Conservation (phyloP, 2,888 invertebrate genomes). For the Hemithea aestivaria region DNA sequence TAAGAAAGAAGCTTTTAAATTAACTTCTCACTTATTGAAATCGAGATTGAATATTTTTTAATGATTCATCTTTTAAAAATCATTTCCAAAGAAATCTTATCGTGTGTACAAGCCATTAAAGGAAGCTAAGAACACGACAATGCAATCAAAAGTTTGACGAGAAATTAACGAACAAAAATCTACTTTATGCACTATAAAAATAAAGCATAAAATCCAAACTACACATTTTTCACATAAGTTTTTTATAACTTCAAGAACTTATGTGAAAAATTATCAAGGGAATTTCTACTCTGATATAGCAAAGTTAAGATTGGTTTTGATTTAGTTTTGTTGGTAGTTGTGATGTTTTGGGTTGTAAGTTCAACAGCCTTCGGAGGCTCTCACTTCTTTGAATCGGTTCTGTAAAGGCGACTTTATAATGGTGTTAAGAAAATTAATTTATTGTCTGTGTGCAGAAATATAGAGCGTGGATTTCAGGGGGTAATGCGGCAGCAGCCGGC, state of each 20-base stretch:
- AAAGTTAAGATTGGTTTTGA: slow-evolving; percentile 8
- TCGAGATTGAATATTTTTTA: too few relatives aligned
- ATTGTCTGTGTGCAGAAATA: too few relatives aligned
- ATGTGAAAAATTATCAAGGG: too few relatives aligned
- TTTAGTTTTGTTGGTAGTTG: slow-evolving; percentile 6
- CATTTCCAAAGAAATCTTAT: background rate
- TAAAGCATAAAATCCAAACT: background rate
- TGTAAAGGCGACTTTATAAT: slow-evolving; percentile 23
- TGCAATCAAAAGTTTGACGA: slow-evolving; percentile 14
- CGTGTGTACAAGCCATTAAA: slow-evolving; percentile 1
- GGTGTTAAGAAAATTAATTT: slow-evolving; percentile 21
- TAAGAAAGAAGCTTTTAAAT: too few relatives aligned
- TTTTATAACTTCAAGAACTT: too few relatives aligned
- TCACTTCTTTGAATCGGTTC: slow-evolving; percentile 30
- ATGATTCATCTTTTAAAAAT: too few relatives aligned
- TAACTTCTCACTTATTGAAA: too few relatives aligned
- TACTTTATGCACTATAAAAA: background rate
- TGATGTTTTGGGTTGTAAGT: slow-evolving; percentile 20
- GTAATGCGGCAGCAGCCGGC: too few relatives aligned
- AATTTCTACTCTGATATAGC: background rate
- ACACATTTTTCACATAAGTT: background rate
- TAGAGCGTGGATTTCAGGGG: too few relatives aligned
- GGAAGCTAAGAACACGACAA: slow-evolving; percentile 15
- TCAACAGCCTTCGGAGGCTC: slow-evolving; percentile 47
- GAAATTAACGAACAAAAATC: slow-evolving; percentile 1